Base-by-base conservation (phyloP, 2,888 invertebrate genomes). In the Argyresthia goedartella region DNA sequence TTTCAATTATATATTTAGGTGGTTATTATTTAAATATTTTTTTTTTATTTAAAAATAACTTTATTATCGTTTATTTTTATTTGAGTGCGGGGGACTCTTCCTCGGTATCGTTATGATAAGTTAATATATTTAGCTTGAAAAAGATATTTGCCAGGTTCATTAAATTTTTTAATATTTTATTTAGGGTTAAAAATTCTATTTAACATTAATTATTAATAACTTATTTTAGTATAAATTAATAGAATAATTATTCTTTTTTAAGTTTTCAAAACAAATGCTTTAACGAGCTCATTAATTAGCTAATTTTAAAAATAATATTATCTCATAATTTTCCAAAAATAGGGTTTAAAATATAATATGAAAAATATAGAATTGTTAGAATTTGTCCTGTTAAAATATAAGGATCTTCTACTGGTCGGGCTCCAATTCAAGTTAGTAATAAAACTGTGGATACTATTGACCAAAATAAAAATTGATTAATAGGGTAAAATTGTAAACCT, bases 81-180 rank as follows among this genome's bases (percentile, higher is more conserved):
- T 86, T 91, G 91, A 63, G 87, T 89, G 64, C 91, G 92, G 0
- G 90, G 90, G 0, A 88, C 90, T 48, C 87, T 91, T 61, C 92
- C 92, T 65, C 92, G 92, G 0, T 91, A 90, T 87, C 92, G 92
- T 33, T 93, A 93, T 89, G 92, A 93, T 89, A 90, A 91, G 61
- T 85, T 92, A 76, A 93, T 93, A 75, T 87, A 88, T 87, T 88
- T 91, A 73, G 87, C 89, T 75, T 91, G 91, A 88, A 90, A 89
- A 61, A 77, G 73, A 57, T 90, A 88, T 89, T 88, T 92, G 73
- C 89, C 89, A 56, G 61, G 90, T 76, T 88, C 88, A 65, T 88
- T 90, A 82, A 89, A 89, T 88, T 89, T 76, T 85, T 77, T 89
- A 75, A 67, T 89, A 66, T 89, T 90, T 84, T 88, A 82, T 87